phyloP scores from a whole-genome alignment of 2,888 invertebrate species.

The Beris chalybata region DNA sequence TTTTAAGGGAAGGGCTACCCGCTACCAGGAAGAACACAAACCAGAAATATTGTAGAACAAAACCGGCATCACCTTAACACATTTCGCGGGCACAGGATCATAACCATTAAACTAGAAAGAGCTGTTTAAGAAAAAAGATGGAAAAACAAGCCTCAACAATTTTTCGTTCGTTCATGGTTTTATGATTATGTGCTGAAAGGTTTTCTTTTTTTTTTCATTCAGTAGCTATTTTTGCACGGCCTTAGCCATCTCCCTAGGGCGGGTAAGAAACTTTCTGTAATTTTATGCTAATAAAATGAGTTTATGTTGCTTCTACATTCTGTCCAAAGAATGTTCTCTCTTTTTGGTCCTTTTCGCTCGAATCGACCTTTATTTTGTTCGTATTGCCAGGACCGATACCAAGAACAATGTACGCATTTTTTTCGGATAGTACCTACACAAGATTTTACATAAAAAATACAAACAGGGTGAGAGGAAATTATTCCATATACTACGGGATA shows the following conservation, averaged over 20 bases:
- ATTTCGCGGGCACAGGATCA: conserved; percentile 2
- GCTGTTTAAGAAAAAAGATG: neutral
- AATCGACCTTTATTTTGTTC: neutral
- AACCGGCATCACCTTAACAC: conserved; percentile 10
- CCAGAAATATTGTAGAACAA: neutral
- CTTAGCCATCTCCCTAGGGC: conserved; percentile 5
- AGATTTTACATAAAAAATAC: too few species aligned
- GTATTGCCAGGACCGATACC: conserved; percentile 6
- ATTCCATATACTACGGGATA: too few species aligned
- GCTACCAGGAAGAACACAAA: neutral
- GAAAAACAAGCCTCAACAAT: neutral
- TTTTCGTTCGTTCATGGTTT: conserved; percentile 19
- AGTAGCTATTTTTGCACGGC: conserved; percentile 12
- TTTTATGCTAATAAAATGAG: conserved; percentile 31
- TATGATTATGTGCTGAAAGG: conserved; percentile 29
- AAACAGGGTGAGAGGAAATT: too few species aligned
- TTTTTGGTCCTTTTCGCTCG: too few species aligned
- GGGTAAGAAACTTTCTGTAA: conserved; percentile 21
- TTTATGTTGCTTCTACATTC: conserved; percentile 23
- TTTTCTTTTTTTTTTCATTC: conserved; percentile 12
- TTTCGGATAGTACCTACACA: too few species aligned
- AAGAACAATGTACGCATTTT: too few species aligned
- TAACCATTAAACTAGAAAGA: conserved; percentile 21
- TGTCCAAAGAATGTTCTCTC: neutral
- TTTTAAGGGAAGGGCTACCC: neutral